Conservation (phyloP, 2,888 invertebrate species). For the Drepana falcataria region DNA sequence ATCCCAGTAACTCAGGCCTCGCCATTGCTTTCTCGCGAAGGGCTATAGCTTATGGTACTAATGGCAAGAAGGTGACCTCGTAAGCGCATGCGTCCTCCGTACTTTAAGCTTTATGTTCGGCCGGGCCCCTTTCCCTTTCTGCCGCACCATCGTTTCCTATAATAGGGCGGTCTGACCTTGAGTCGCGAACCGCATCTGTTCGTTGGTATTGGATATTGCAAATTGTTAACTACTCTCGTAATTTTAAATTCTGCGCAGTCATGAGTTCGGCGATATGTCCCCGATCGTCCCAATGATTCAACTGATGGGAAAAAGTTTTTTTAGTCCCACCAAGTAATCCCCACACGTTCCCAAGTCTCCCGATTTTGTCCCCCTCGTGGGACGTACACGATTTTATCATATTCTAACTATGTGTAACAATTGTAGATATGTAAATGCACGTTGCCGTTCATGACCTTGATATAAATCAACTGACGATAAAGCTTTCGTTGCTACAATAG, state of each 20-base stretch:
- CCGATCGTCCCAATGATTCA: no score
- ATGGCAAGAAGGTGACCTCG: slow-evolving; percentile 37
- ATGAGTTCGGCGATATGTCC: no score
- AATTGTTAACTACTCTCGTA: no score
- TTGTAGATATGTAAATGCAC: no score
- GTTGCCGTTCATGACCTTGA: not conserved
- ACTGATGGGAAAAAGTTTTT: no score
- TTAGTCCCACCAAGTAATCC: no score
- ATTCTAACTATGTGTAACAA: no score
- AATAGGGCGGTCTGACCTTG: slow-evolving; percentile 39
- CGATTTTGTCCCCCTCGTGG: no score
- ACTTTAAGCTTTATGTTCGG: slow-evolving; percentile 21
- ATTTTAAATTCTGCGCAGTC: no score
- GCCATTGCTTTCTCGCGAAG: not conserved
- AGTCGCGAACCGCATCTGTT: slow-evolving; percentile 33
- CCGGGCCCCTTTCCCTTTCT: not conserved
- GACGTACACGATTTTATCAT: no score
- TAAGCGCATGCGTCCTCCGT: slow-evolving; percentile 43
- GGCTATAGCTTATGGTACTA: not conserved
- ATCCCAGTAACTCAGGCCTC: no score
- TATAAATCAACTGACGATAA: not conserved
- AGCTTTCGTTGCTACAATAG: slow-evolving; percentile 1
- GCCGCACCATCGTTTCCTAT: slow-evolving; percentile 18
- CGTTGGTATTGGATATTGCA: not conserved
- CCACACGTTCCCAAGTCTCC: no score